Base-by-base conservation (phyloP, 2,113 vertebrate genomes). In the Nothoprocta perdicaria region DNA sequence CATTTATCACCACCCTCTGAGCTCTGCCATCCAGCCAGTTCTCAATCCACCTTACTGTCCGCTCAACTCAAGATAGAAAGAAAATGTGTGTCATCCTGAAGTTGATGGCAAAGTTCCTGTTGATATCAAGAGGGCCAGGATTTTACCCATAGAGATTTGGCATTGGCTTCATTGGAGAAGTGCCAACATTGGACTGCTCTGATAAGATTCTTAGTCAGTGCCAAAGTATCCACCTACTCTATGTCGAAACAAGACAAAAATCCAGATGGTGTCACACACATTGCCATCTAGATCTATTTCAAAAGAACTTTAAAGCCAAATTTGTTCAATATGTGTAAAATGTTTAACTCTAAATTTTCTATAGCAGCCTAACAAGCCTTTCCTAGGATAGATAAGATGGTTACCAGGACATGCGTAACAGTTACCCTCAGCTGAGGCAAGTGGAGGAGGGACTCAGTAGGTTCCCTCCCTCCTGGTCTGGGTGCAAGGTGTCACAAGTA, bases 161-260 rank as follows among this genome's bases (percentile, higher is more conserved):
- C 86, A 80, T 46, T 3, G 0, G 43, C 46, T 92, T 65, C 67
- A 31, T 40, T 1, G 2, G 12, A 43, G 61, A 89, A 82, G 33
- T 7, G 8, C 93, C 73, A 89, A 71, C 58, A 75, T 45, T 41
- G 79, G 35, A 73, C 76, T 80, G 52, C 57, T 83, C 72, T 2
- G 33, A 87, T 83, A 89, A 84, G 46, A 71, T 92, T 92, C 76
- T 68, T 86, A 85, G n/a, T 63, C 75, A 75, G 4, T 92, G 87
- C 84, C 91, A 95, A 90, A 93, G 57, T 61, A 77, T 84, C 78
- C 77, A 48, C 85, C 69, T 76, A 90, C 76, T 80, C 82, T 83
- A 16, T 92, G 92, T 93, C 92, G 88, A 93, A 95, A 95, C 73
- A 91, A 76, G 57, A 78, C 75, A 89, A 87, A 88, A 89, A 71